A percentile compares a stretch with the other conserved stretches of the same genome.
Conservation (phyloP, 2,797 vertebrate species). For the Gambelia wislizenii region DNA sequence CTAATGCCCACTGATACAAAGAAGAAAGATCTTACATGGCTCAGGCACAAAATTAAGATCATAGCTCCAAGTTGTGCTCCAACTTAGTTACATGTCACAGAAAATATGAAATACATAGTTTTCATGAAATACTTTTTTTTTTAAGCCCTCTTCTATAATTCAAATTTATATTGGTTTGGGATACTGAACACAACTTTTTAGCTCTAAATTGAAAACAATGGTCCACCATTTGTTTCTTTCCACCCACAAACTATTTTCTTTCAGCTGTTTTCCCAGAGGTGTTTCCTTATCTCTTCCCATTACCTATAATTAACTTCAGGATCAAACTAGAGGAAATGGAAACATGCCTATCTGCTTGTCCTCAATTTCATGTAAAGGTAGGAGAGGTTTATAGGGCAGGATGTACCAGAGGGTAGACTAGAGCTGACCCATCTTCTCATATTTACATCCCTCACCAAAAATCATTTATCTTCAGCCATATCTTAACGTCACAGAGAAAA, state of each 20-base stretch:
- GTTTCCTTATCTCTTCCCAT: neutral
- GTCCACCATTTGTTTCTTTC: neutral
- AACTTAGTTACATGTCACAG: neutral
- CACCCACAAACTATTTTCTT: neutral
- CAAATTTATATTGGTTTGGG: neutral
- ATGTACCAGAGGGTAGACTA: neutral
- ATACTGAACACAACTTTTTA: neutral
- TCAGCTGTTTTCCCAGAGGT: neutral
- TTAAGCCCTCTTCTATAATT: neutral
- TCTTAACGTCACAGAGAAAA: neutral
- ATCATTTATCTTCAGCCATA: neutral
- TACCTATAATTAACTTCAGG: neutral
- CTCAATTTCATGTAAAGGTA: no score
- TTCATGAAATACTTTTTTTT: constrained; percentile 7
- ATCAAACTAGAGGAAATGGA: neutral
- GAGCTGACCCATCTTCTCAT: neutral
- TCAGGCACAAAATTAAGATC: constrained; percentile 40
- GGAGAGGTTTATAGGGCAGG: neutral
- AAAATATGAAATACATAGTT: constrained; percentile 9
- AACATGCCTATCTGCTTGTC: neutral
- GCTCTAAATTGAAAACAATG: neutral
- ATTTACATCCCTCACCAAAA: neutral
- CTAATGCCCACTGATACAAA: neutral
- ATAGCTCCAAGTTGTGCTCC: constrained; percentile 42
- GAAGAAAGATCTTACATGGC: neutral